phyloP scores from a whole-genome alignment of 2,113 vertebrate species.

The Gymnocephalus cernua region DNA sequence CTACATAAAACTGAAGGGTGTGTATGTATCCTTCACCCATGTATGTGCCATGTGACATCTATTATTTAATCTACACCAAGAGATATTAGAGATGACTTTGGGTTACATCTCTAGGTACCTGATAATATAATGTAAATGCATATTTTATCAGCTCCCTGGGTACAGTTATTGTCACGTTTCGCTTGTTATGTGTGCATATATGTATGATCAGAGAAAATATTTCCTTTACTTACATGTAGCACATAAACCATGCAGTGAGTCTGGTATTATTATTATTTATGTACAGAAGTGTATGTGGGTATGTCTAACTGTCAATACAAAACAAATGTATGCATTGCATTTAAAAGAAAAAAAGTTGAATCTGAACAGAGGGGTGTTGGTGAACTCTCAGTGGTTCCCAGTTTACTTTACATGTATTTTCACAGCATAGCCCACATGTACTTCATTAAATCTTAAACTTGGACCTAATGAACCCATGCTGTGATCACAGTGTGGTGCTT shows the following conservation, averaged over 20 bases:
- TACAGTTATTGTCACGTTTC: neutral
- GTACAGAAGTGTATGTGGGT: neutral
- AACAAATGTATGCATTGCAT: neutral
- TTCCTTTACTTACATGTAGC: neutral
- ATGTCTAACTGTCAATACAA: too few species aligned
- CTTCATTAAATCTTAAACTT: constrained; percentile 62
- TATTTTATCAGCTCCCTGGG: constrained; percentile 3
- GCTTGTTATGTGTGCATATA: neutral
- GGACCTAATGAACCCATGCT: constrained; percentile 40
- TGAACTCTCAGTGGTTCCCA: neutral
- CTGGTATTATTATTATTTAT: neutral
- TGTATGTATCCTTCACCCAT: neutral
- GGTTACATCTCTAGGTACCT: neutral
- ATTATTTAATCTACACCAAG: neutral
- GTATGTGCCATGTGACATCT: neutral
- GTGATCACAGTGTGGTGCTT: constrained; percentile 37
- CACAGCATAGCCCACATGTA: constrained; percentile 23
- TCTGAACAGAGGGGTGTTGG: neutral
- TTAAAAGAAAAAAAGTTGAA: neutral
- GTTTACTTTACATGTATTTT: constrained; percentile 11
- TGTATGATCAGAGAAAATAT: neutral
- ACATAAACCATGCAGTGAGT: neutral
- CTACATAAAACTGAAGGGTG: neutral
- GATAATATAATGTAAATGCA: constrained; percentile 4
- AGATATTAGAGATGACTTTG: neutral